Percentiles rank a stretch among this genome's conserved stretches.
Conservation (phyloP, 2,888 invertebrate species). For the Syrphus vitripennis region DNA sequence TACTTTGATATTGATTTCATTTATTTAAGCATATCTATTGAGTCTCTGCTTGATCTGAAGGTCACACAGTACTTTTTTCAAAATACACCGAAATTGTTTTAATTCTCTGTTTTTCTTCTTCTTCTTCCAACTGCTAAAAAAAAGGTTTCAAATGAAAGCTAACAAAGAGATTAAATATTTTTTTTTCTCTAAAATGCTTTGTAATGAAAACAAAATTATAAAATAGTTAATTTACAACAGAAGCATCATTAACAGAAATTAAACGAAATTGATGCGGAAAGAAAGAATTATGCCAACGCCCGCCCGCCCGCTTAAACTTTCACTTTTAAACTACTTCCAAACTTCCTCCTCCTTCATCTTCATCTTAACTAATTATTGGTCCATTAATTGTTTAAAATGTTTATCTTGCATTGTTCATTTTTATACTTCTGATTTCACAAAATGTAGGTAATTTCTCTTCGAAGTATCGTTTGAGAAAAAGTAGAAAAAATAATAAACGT, state of each 20-base stretch:
- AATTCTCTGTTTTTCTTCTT: background rate
- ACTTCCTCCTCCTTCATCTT: background rate
- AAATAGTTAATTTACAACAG: conserved; percentile 9
- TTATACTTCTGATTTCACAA: conserved; percentile 9
- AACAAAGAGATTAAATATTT: too few relatives aligned
- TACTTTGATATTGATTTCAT: too few relatives aligned
- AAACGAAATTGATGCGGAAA: conserved; percentile 10
- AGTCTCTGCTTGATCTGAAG: too few relatives aligned
- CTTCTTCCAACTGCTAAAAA: background rate
- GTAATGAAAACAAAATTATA: background rate
- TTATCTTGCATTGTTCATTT: conserved; percentile 24
- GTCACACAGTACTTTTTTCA: too few relatives aligned
- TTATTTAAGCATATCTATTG: too few relatives aligned
- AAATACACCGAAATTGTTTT: too few relatives aligned
- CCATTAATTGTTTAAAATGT: conserved; percentile 27
- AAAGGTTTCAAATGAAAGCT: background rate
- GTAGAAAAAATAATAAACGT: background rate
- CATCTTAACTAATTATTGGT: conserved; percentile 20
- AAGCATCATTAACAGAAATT: background rate
- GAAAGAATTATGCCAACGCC: conserved; percentile 11
- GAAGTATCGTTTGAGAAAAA: background rate
- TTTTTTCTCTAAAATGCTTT: background rate
- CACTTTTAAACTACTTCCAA: background rate
- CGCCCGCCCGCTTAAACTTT: background rate
- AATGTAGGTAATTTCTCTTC: conserved; percentile 10